phyloP scores from a whole-genome alignment of 1,140 invertebrate genomes.

The Magallana ariakensis region DNA sequence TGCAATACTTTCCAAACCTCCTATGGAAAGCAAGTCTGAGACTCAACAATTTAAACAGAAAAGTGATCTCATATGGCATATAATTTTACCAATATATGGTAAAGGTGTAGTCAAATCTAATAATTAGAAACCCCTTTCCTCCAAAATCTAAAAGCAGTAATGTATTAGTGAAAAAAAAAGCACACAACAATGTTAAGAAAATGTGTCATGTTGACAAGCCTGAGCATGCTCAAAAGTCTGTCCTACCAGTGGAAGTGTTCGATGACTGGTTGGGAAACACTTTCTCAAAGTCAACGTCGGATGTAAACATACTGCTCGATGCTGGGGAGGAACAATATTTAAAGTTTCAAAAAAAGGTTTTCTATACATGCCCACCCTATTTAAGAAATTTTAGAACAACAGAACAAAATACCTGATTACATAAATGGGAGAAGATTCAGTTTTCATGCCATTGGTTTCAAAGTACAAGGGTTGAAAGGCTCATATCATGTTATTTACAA shows the following conservation, averaged over 20 bases:
- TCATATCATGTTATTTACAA: too few relatives aligned
- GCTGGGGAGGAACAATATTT: slow-evolving; percentile 17
- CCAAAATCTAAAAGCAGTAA: neutral
- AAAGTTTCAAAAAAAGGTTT: neutral
- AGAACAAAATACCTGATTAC: neutral
- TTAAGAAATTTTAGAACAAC: neutral
- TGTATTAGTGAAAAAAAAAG: neutral
- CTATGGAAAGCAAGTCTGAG: neutral
- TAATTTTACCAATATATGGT: neutral
- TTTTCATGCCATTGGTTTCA: neutral
- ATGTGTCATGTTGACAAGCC: neutral
- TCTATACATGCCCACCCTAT: neutral
- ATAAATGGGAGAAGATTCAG: neutral
- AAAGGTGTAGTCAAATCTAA: neutral
- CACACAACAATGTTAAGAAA: neutral
- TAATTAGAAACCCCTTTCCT: slow-evolving; percentile 4
- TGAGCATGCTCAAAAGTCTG: slow-evolving; percentile 7
- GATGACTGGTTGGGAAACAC: slow-evolving; percentile 68
- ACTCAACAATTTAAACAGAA: neutral
- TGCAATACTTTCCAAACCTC: neutral
- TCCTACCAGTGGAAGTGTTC: neutral
- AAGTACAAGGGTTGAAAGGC: neutral
- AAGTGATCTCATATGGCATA: neutral
- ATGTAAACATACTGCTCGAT: slow-evolving; percentile 63
- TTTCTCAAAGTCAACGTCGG: slow-evolving; percentile 75